A percentile compares a stretch with the other conserved stretches of the same genome.
These are phyloP conservation scores for Limnephilus lunatus DNA, from an alignment of 2,888 invertebrate genomes.

Conservation along the genomic window DNA sequence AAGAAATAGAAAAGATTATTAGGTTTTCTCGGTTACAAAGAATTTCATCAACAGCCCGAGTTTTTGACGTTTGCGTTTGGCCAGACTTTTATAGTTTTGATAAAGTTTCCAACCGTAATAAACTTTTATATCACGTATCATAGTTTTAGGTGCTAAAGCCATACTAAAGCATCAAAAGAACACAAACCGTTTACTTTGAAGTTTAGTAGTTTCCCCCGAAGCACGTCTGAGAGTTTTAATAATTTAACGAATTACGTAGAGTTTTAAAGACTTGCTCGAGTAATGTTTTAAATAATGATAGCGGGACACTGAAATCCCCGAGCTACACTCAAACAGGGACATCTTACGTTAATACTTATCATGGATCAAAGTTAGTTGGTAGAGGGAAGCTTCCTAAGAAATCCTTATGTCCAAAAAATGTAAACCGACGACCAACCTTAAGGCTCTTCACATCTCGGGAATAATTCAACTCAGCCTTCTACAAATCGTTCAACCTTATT, in stretches of 20 bases:
- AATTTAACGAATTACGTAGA: background rate
- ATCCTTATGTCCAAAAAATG: background rate
- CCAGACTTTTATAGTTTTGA: background rate
- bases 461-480: conserved; percentile 36
- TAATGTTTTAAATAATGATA: background rate
- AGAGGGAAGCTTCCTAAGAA: background rate
- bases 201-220: background rate
- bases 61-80: background rate
- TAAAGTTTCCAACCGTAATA: background rate
- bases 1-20: too few species aligned
- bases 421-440: background rate
- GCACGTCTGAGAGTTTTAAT: background rate
- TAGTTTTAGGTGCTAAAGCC: background rate
- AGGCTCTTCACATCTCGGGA: conserved; percentile 13
- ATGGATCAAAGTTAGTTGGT: background rate
- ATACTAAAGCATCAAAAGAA: background rate
- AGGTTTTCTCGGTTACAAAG: too few species aligned
- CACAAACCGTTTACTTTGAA: background rate
- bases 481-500: conserved; percentile 40
- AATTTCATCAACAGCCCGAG: background rate
- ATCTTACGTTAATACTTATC: background rate
- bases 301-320: background rate
- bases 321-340: background rate
- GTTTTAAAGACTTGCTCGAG: background rate
- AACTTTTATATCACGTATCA: background rate